Conservation (phyloP, 2,888 invertebrate genomes). For the Epistrophe grossulariae region DNA sequence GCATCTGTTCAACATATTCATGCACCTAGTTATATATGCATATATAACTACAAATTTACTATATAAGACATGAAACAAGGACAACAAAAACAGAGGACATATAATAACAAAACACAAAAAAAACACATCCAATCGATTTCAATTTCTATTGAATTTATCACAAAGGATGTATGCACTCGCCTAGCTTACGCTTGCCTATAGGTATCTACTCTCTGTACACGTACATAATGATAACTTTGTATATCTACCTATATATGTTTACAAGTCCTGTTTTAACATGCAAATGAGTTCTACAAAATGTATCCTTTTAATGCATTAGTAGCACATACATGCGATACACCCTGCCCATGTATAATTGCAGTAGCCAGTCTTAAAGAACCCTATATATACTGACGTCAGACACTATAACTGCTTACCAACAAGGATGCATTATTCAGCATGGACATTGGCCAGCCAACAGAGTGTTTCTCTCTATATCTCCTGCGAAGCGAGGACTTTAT, state of each 20-base stretch:
- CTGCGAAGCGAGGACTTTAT: slow-evolving; percentile 49
- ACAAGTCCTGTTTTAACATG: slow-evolving; percentile 58
- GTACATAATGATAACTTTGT: not conserved
- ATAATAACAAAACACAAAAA: slow-evolving; percentile 14
- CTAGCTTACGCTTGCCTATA: slow-evolving; percentile 68
- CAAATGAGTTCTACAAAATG: slow-evolving; percentile 61
- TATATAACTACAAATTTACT: slow-evolving; percentile 54
- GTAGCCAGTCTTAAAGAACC: slow-evolving; percentile 14
- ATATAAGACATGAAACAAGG: slow-evolving; percentile 23
- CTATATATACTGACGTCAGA: slow-evolving; percentile 35
- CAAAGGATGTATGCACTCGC: slow-evolving; percentile 71
- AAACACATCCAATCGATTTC: slow-evolving; percentile 62
- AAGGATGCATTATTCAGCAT: slow-evolving; percentile 72
- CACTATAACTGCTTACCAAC: slow-evolving; percentile 68
- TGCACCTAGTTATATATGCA: slow-evolving; percentile 56
- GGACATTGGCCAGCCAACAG: slow-evolving; percentile 72
- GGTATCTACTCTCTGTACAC: slow-evolving; percentile 33
- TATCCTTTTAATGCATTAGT: slow-evolving; percentile 69
- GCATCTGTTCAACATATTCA: slow-evolving; percentile 66
- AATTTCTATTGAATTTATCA: slow-evolving; percentile 70
- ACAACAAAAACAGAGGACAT: slow-evolving; percentile 43
- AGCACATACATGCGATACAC: slow-evolving; percentile 28
- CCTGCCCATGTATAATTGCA: slow-evolving; percentile 67
- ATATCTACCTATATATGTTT: too few relatives aligned
- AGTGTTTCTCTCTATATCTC: slow-evolving; percentile 29